These are phyloP conservation scores for Argynnis bischoffii DNA, from an alignment of 2,888 invertebrate genomes.

Conservation along the genomic window DNA sequence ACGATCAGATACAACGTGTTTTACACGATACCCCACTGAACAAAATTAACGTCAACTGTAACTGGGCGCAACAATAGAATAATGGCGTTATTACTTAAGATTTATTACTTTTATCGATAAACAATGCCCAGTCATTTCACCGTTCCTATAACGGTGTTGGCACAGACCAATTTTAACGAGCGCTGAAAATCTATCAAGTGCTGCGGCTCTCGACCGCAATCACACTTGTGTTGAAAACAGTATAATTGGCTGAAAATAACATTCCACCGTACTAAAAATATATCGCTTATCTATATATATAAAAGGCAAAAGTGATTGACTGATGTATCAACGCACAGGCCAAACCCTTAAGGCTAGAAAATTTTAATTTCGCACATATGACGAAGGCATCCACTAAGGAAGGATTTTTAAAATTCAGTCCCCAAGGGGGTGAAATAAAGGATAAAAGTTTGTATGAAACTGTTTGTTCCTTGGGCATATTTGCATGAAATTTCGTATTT, in stretches of 20 bases:
- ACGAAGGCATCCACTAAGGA: no score
- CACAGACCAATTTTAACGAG: slow-evolving; percentile 41
- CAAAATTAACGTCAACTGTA: slow-evolving; percentile 43
- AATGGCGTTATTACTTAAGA: slow-evolving; percentile 45
- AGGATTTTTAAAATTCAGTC: no score
- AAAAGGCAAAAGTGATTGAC: no score
- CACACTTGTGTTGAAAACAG: slow-evolving; percentile 20
- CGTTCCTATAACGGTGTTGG: slow-evolving; percentile 42
- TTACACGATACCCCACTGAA: slow-evolving; percentile 39
- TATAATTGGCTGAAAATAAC: slow-evolving; percentile 39
- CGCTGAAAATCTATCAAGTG: slow-evolving; percentile 35
- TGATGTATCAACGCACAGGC: no score
- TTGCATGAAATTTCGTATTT: no score
- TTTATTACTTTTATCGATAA: slow-evolving; percentile 44
- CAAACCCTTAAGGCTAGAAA: no score
- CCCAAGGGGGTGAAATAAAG: no score
- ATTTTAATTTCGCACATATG: no score
- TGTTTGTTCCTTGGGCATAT: no score
- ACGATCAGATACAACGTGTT: slow-evolving; percentile 34
- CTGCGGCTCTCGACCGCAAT: slow-evolving; percentile 24
- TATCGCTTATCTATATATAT: no score
- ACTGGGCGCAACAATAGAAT: slow-evolving; percentile 41
- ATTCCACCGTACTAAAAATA: no score
- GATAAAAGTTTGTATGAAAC: no score
- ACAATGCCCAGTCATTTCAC: slow-evolving; percentile 40